Percentiles rank a stretch among this genome's conserved stretches.
These are phyloP conservation scores for Neomonachus schauinslandi DNA, from an alignment of 2,113 vertebrate genomes.

Conservation along the genomic window DNA sequence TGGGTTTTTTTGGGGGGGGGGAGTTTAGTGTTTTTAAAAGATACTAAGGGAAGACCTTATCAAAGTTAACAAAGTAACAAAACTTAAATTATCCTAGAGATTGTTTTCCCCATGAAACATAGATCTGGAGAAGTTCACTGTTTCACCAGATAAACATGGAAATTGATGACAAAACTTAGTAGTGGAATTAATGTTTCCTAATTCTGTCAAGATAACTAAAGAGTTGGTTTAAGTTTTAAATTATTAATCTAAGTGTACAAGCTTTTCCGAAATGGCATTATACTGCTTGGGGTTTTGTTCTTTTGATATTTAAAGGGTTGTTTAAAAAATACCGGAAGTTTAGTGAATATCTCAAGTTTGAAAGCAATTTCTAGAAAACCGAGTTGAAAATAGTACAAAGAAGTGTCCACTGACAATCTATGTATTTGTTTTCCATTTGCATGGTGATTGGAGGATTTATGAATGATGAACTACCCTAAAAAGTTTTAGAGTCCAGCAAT, in stretches of 20 bases:
- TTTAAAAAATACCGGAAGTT: neutral
- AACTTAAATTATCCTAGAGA: neutral
- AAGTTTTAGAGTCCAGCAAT: neutral
- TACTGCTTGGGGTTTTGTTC: neutral
- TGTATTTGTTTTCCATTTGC: neutral
- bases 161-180: neutral
- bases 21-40: neutral
- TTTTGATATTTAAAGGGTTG: neutral
- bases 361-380: conserved; percentile 8
- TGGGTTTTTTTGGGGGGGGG: neutral
- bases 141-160: neutral
- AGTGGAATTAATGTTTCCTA: neutral
- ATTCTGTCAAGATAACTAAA: neutral
- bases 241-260: neutral
- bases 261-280: neutral
- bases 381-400: neutral
- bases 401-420: neutral
- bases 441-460: neutral
- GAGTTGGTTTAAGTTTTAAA: conserved; percentile 3
- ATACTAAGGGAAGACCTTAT: neutral
- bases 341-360: neutral
- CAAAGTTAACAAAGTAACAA: neutral
- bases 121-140: neutral
- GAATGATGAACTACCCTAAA: conserved; percentile 15
- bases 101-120: conserved; percentile 1